Evolutionary conservation across 2,797 vertebrate genomes (phyloP).

Genomic region (Pitangus sulphuratus): DNA sequence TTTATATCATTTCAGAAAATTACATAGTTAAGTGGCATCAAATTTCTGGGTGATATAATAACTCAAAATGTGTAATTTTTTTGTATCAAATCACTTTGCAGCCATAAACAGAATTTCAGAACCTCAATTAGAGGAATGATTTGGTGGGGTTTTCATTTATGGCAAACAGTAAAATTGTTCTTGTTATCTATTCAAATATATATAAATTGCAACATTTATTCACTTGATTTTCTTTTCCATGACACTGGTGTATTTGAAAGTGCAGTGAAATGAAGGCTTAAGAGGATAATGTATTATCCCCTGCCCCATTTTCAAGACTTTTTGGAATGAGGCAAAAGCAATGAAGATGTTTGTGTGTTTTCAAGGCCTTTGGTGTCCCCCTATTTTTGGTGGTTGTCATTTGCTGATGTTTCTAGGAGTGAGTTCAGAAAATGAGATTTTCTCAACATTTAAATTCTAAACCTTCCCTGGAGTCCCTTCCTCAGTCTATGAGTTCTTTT

Average conservation of each 20-base stretch:
- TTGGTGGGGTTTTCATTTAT: constrained; percentile 33
- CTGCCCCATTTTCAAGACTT: neutral
- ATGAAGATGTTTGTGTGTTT: neutral
- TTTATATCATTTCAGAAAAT: constrained; percentile 67
- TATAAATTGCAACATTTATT: constrained; percentile 41
- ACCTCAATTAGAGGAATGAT: constrained; percentile 37
- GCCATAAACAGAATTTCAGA: constrained; percentile 56
- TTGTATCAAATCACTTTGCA: constrained; percentile 43
- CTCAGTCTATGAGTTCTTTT: neutral
- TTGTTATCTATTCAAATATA: constrained; percentile 60
- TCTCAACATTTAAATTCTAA: neutral
- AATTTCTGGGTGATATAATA: constrained; percentile 57
- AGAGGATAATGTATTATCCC: neutral
- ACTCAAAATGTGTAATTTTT: constrained; percentile 37
- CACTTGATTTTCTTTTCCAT: constrained; percentile 43
- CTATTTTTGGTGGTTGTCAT: neutral
- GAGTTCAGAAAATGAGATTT: constrained; percentile 14
- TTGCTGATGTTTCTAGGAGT: neutral
- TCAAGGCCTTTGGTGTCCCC: neutral
- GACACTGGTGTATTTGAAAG: neutral
- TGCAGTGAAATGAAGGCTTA: neutral
- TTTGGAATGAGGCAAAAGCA: neutral
- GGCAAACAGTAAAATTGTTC: constrained; percentile 53
- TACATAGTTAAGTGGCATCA: constrained; percentile 70
- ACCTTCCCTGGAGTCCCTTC: neutral